Evolutionary conservation across 1,140 invertebrate species (phyloP).

Genomic region (Drosophila mauritiana): DNA sequence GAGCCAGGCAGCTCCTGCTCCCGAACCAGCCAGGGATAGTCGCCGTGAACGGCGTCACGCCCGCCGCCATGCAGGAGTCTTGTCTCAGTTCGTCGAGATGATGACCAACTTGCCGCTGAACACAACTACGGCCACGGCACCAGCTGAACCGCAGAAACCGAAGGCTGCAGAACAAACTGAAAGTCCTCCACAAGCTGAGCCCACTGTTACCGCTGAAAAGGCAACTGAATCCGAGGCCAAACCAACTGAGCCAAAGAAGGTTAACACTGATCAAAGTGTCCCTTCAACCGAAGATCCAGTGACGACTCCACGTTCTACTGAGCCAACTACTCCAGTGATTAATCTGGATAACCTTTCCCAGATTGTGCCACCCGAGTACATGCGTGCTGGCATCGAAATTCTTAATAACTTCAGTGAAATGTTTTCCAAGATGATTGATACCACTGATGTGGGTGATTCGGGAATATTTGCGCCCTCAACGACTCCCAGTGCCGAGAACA

Average conservation of each 20-base stretch:
- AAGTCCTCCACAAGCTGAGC: slow-evolving; percentile 9
- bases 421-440: slow-evolving; percentile 82
- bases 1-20: slow-evolving; percentile 14
- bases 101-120: slow-evolving; percentile 76
- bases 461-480: slow-evolving; percentile 16
- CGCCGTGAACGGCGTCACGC: slow-evolving; percentile 61
- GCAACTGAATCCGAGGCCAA: slow-evolving; percentile 18
- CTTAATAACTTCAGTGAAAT: slow-evolving; percentile 81
- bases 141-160: slow-evolving; percentile 12
- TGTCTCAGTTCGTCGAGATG: slow-evolving; percentile 74
- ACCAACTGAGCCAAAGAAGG: slow-evolving; percentile 5
- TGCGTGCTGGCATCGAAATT: slow-evolving; percentile 77
- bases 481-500: slow-evolving; percentile 11
- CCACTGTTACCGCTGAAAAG: slow-evolving; percentile 15
- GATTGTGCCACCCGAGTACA: slow-evolving; percentile 73
- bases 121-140: slow-evolving; percentile 19
- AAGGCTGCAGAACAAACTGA: slow-evolving; percentile 14
- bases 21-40: slow-evolving; percentile 29
- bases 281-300: slow-evolving; percentile 30
- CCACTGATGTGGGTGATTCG: slow-evolving; percentile 39
- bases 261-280: neutral
- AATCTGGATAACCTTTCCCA: slow-evolving; percentile 65
- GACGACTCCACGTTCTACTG: slow-evolving; percentile 34
- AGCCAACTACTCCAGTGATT: slow-evolving; percentile 58
- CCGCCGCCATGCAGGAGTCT: slow-evolving; percentile 60